These are phyloP conservation scores for Mamestra brassicae DNA, from an alignment of 2,888 invertebrate species.

Conservation along the genomic window DNA sequence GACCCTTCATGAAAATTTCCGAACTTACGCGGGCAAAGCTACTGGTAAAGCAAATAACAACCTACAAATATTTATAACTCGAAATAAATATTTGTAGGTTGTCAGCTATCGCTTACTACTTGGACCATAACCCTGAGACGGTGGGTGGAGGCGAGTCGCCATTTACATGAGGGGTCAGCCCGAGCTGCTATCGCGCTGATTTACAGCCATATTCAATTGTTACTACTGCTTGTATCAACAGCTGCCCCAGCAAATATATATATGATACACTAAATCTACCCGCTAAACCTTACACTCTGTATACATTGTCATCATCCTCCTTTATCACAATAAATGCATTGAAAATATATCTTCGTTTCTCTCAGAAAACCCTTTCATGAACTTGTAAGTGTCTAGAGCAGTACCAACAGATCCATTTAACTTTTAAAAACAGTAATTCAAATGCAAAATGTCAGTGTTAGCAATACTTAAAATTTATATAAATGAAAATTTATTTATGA, in stretches of 20 bases:
- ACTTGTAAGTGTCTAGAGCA: constrained; percentile 5
- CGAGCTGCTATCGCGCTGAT: constrained; percentile 85
- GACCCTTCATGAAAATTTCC: too few species aligned
- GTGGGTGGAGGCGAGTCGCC: constrained; percentile 78
- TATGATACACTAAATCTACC: constrained; percentile 73
- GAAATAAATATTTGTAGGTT: too few species aligned
- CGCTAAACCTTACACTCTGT: constrained; percentile 48
- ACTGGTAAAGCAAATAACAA: too few species aligned
- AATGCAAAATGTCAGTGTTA: constrained; percentile 56
- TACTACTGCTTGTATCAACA: constrained; percentile 87
- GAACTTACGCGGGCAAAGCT: too few species aligned
- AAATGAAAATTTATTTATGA: constrained; percentile 67
- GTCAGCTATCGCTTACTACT: constrained; percentile 69
- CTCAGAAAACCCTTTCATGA: constrained; percentile 35
- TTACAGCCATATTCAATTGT: constrained; percentile 89
- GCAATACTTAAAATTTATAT: constrained; percentile 59
- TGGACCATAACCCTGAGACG: constrained; percentile 73
- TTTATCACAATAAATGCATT: constrained; percentile 55
- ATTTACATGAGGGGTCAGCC: constrained; percentile 87
- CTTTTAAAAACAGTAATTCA: constrained; percentile 51
- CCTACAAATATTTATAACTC: too few species aligned
- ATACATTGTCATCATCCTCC: constrained; percentile 44
- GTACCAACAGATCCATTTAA: constrained; percentile 41
- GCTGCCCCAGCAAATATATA: constrained; percentile 83
- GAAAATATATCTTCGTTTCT: constrained; percentile 36